Base-by-base conservation (phyloP, 2,888 invertebrate genomes). In the Leptogaster cylindrica region DNA sequence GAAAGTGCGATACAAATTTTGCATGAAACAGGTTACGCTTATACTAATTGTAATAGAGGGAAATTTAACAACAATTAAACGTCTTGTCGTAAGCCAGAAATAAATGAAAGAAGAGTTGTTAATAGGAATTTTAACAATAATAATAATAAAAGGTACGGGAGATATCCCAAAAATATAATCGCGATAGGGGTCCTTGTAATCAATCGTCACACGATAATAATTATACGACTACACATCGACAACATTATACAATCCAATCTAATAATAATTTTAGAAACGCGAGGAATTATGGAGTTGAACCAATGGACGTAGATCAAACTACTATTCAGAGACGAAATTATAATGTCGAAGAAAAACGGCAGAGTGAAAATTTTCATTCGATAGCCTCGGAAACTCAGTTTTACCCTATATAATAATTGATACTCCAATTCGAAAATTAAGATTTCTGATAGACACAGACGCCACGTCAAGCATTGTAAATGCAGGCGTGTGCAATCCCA, bases 1-100 rank as follows among this genome's bases (percentile, higher is more conserved):
- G 50, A 50, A 50, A 25, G 27, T 14, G 50, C 25, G 2, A 50
- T 50, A n/a, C 50, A 50, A 50, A 50, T n/a, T n/a, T n/a, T n/a
- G n/a, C n/a, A n/a, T n/a, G n/a, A n/a, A n/a, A n/a, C n/a, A n/a
- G n/a, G n/a, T 5, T 41, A 41, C n/a, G 14, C 41, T 41, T 41
- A 7, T 31, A 31, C 31, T 31, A 31, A 8, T 6, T 6, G 6
- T 31, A 31, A 31, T 31, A 8, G 6, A 31, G 31, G 16, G 14
- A 16, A 20, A 44, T 18, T 10, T n/a, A 14, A 18, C 18, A 44
- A 44, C n/a, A 18, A 16, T 6, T 18, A 44, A 18, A 5, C 4
- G 4, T 18, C 14, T 44, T 5, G 6, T 18, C 4, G 18, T 44
- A 16, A 44, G n/a, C n/a, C 10, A 44, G 18, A 5, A 44, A 44